Evolutionary conservation across 2,888 invertebrate genomes (phyloP), one percentile per base, ranked within the genome.

Genomic region (Stenodema calcarata): DNA sequence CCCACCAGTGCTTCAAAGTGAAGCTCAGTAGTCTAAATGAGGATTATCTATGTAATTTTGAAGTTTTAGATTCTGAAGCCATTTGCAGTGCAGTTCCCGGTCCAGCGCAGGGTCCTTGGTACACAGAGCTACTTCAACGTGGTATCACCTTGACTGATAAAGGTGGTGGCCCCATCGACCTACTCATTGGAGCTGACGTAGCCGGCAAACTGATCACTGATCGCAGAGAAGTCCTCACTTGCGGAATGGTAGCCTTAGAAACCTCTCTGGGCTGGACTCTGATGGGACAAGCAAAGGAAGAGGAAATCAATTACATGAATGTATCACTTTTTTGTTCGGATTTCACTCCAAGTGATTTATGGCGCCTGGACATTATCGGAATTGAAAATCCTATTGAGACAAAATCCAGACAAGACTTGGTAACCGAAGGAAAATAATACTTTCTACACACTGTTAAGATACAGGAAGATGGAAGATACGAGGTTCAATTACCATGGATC

Each of bases 211-310:
- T 89, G 23, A 81, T 87, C 7, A 89, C 89, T 9, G 88, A 88
- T 12, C 86, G 87, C 3, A 14, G n/a, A 12, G 18, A 76, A 47
- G 28, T 44, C 12, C 54, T 88, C 16, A 47, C 86, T 23, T 82
- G 23, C 50, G 89, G 88, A 30, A 73, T 89, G 41, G 84, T 87
- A n/a, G 88, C 88, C n/a, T 80, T 89, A 35, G 88, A 88, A 18
- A 89, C 89, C 18, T 28, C 18, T 12, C 76, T 89, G 9, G 89
- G 89, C 12, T 89, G 89, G 89, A 89, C 88, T 12, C 44, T 89
- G 18, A 86, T 85, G 84, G 89, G 89, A 0, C 87, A n/a, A 30
- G n/a, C 69, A 0, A 6, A 12, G 14, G 47, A 70, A 2, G 47
- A 1, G 9, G 23, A 47, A 14, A 0, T 0, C 1, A 44, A 1